Conservation (phyloP, 2,113 vertebrate genomes). For the Pollachius pollachius region DNA sequence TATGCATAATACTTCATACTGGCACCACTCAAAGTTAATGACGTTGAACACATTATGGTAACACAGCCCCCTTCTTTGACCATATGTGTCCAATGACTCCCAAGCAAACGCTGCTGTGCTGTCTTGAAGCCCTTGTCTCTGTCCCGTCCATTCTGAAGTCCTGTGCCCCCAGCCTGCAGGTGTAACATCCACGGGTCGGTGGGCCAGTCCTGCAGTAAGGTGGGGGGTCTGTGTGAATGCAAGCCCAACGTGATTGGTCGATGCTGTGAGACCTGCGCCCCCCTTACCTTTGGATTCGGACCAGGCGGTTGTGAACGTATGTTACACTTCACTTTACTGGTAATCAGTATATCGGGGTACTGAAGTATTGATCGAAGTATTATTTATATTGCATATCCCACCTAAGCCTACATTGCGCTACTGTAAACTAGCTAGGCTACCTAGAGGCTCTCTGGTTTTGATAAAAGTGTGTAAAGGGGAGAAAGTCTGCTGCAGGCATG, state of each 20-base stretch:
- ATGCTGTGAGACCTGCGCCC: slow-evolving; percentile 81
- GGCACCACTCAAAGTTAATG: no score
- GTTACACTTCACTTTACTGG: slow-evolving; percentile 12
- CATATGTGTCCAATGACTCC: neutral
- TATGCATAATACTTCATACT: no score
- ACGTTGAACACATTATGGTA: no score
- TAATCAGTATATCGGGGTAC: no score
- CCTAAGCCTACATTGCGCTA: no score
- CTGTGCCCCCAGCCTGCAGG: slow-evolving; percentile 73
- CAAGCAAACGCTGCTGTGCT: neutral
- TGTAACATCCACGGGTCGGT: slow-evolving; percentile 75
- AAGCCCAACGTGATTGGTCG: slow-evolving; percentile 77
- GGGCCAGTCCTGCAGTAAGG: slow-evolving; percentile 69
- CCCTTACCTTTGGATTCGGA: slow-evolving; percentile 76
- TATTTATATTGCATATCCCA: no score
- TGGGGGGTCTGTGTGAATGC: slow-evolving; percentile 82
- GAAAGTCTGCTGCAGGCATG: no score
- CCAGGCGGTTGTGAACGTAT: slow-evolving; percentile 79
- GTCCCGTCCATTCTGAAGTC: neutral
- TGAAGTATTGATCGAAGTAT: no score
- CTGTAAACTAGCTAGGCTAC: no score
- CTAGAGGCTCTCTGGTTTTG: no score
- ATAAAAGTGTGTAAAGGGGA: no score
- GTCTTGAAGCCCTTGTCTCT: no score
- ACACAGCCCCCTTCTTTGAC: neutral